Conservation (phyloP, 2,797 vertebrate species). For the Scolopax rusticola region DNA sequence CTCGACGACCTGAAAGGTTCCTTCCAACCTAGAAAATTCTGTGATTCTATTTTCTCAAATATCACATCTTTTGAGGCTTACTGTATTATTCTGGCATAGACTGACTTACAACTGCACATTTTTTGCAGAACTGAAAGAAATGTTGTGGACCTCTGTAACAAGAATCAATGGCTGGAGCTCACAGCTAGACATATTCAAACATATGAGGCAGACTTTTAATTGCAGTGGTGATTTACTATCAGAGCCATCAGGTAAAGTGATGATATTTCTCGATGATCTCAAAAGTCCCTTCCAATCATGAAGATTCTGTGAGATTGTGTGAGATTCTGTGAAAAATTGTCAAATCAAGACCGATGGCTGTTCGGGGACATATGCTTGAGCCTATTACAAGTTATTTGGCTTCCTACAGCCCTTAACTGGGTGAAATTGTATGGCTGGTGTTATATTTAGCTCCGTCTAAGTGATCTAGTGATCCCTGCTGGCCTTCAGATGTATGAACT, state of each 20-base stretch:
- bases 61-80: not conserved
- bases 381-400: not conserved
- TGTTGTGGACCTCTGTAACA: not conserved
- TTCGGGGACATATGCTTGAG: not conserved
- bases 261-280: not conserved
- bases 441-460: constrained; percentile 31
- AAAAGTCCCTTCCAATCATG: no score
- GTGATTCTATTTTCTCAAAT: not conserved
- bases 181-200: not conserved
- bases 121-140: not conserved
- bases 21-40: no score
- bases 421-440: not conserved
- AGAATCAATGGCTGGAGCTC: not conserved
- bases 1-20: no score
- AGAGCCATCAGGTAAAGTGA: not conserved
- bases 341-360: not conserved
- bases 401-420: constrained; percentile 1
- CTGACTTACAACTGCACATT: not conserved
- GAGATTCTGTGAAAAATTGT: not conserved
- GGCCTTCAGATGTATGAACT: constrained; percentile 18
- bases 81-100: not conserved
- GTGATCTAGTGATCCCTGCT: constrained; percentile 31
- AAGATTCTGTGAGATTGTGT: no score
- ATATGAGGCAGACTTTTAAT: not conserved
- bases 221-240: not conserved